A percentile compares a stretch with the other conserved stretches of the same genome.
These are phyloP conservation scores for Spilogale gracilis DNA, from an alignment of 2,113 vertebrate species.

Conservation along the genomic window DNA sequence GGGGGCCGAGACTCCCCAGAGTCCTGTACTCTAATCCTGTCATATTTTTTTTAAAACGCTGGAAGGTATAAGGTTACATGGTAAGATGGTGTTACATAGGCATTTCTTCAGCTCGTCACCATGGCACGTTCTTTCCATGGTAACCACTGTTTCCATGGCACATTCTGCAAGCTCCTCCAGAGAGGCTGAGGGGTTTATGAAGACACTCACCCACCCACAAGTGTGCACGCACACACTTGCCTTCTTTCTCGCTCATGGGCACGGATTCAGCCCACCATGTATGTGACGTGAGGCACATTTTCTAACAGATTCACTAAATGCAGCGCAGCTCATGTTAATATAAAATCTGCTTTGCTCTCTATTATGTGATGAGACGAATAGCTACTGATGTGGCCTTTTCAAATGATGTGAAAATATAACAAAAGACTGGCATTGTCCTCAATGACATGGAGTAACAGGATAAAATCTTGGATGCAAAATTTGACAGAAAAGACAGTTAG, in stretches of 20 bases:
- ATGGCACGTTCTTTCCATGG: slow-evolving; percentile 87
- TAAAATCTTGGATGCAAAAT: slow-evolving; percentile 66
- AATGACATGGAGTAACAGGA: slow-evolving; percentile 39
- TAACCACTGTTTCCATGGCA: slow-evolving; percentile 88
- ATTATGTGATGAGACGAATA: slow-evolving; percentile 76
- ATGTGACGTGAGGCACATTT: slow-evolving; percentile 77
- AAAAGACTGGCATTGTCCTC: slow-evolving; percentile 57
- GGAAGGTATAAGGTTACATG: slow-evolving; percentile 63
- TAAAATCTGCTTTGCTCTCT: slow-evolving; percentile 73
- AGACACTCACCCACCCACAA: slow-evolving; percentile 77
- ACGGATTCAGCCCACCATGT: slow-evolving; percentile 43
- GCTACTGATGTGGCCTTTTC: slow-evolving; percentile 77
- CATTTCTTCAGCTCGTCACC: slow-evolving; percentile 81
- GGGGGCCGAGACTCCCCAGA: slow-evolving; percentile 66
- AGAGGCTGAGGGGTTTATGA: slow-evolving; percentile 79
- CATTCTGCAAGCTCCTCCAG: slow-evolving; percentile 77
- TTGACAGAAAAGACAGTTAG: slow-evolving; percentile 54
- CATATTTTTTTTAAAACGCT: slow-evolving; percentile 70
- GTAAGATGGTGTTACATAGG: slow-evolving; percentile 76
- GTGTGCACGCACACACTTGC: slow-evolving; percentile 45
- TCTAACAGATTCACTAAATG: slow-evolving; percentile 78
- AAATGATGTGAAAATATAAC: slow-evolving; percentile 68
- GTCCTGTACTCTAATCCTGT: slow-evolving; percentile 72
- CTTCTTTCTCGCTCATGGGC: not conserved
- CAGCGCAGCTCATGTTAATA: slow-evolving; percentile 70